A percentile compares a stretch with the other conserved stretches of the same genome.
Evolutionary conservation across 35 echinoderm and acorn worm species (phyloP).

Genomic region (Acanthaster planci): DNA sequence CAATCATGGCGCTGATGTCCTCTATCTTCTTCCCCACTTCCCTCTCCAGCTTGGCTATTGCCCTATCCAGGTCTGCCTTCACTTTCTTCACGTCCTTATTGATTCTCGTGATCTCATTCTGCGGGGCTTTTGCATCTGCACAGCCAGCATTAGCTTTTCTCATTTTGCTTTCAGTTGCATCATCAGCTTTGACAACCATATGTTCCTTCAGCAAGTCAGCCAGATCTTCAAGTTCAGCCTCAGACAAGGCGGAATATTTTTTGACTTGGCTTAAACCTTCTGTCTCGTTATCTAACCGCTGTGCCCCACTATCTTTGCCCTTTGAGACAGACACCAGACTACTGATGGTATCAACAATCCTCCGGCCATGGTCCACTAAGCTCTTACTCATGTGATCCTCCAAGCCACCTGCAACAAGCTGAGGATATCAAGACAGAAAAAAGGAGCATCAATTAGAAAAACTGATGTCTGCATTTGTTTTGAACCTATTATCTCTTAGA

Average conservation of each 20-base stretch:
- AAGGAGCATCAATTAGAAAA: not conserved
- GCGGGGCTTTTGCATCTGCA: not conserved
- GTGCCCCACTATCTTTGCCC: constrained; percentile 2
- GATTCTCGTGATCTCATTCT: not conserved
- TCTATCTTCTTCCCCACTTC: not conserved
- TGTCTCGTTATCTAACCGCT: not conserved
- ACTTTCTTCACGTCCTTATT: not conserved
- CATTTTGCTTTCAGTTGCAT: not conserved
- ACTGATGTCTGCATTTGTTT: no score
- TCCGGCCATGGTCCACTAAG: constrained; percentile 2
- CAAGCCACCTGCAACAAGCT: constrained; percentile 8
- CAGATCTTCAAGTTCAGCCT: not conserved
- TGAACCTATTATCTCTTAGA: no score
- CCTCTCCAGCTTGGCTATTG: not conserved
- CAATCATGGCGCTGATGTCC: constrained; percentile 1
- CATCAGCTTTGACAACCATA: not conserved
- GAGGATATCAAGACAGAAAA: constrained; percentile 14
- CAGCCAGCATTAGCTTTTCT: not conserved
- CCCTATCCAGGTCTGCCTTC: not conserved
- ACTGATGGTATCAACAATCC: constrained; percentile 2
- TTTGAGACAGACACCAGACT: not conserved
- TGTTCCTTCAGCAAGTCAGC: not conserved
- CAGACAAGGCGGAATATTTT: not conserved
- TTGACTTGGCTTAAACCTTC: not conserved
- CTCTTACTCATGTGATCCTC: constrained; percentile 13